phyloP scores from a whole-genome alignment of 2,888 invertebrate genomes.

The Chymomyza fuscimana region DNA sequence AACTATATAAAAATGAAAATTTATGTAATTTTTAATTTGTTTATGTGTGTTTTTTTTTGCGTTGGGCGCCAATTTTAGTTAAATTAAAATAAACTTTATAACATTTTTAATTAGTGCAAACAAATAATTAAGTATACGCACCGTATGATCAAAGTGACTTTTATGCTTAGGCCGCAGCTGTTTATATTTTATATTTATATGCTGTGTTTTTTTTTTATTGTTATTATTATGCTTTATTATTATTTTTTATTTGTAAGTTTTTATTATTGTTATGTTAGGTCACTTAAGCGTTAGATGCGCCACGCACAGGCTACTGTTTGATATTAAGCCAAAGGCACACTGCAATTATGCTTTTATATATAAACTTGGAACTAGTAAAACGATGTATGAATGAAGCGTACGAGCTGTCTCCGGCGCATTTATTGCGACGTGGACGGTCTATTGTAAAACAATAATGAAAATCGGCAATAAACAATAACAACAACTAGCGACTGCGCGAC shows the following conservation, averaged over 20 bases:
- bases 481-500: conserved; percentile 53
- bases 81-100: neutral
- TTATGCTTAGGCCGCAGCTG: neutral
- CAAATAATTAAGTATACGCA: conserved; percentile 40
- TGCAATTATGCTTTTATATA: conserved; percentile 66
- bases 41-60: neutral
- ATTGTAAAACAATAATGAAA: conserved; percentile 63
- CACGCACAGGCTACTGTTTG: conserved; percentile 56
- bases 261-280: conserved; percentile 5
- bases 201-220: neutral
- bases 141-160: conserved; percentile 27
- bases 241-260: conserved; percentile 11
- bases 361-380: neutral
- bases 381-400: neutral
- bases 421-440: conserved; percentile 60
- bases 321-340: conserved; percentile 58
- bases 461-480: conserved; percentile 40
- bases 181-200: neutral
- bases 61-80: neutral
- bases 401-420: conserved; percentile 31
- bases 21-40: conserved; percentile 6
- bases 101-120: neutral
- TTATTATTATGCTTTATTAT: neutral
- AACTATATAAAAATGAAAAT: neutral
- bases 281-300: conserved; percentile 35